Evolutionary conservation across 2,113 vertebrate species (phyloP).

Genomic region (Cacatua alba): DNA sequence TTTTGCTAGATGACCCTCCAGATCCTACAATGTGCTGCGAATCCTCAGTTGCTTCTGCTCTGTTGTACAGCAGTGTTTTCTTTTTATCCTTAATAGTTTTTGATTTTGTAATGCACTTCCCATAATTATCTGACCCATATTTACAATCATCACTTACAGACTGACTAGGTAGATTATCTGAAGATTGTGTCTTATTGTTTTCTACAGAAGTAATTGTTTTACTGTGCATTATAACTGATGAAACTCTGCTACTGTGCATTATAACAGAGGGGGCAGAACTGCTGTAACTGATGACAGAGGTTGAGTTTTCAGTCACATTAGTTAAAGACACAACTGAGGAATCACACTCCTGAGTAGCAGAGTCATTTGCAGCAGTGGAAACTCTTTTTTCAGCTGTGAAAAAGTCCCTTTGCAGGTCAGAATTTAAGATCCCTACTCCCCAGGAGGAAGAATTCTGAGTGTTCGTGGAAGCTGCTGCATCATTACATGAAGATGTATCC

Average conservation of each 20-base stretch:
- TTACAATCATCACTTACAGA: constrained; percentile 37
- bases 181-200: constrained; percentile 16
- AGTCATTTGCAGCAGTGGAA: constrained; percentile 17
- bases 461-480: constrained; percentile 40
- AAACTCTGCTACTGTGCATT: constrained; percentile 80
- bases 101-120: constrained; percentile 51
- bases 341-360: constrained; percentile 6
- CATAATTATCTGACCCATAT: constrained; percentile 47
- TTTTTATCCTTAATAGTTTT: constrained; percentile 82
- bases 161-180: neutral
- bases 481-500: constrained; percentile 47
- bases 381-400: constrained; percentile 51
- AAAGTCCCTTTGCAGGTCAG: constrained; percentile 55
- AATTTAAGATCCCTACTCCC: constrained; percentile 59
- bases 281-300: constrained; percentile 81
- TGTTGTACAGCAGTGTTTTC: constrained; percentile 69
- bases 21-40: constrained; percentile 64
- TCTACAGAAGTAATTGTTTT: constrained; percentile 67
- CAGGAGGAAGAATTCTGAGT: constrained; percentile 56
- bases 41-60: constrained; percentile 80
- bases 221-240: constrained; percentile 78
- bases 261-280: constrained; percentile 80
- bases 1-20: constrained; percentile 68
- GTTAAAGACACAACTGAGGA: constrained; percentile 17
- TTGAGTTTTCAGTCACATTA: constrained; percentile 64